Evolutionary conservation across 2,888 invertebrate genomes (phyloP), one percentile per base, ranked within the genome.

Genomic region (Catonia carolina): DNA sequence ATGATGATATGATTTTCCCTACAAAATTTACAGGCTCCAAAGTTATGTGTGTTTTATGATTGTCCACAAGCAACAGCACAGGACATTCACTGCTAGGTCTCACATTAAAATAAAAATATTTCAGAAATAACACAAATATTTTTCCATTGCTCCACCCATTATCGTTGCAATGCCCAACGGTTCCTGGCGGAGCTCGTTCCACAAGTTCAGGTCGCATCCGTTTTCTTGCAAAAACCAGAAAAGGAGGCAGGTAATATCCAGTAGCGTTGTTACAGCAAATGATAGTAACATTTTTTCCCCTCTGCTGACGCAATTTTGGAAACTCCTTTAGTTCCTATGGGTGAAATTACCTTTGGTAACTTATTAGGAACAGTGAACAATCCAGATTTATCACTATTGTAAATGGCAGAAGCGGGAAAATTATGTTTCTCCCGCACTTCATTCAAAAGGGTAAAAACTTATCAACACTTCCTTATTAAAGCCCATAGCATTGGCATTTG

Each of bases 41-140:
- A 14, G 45, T 42, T 17, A 53, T 45, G 14, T 53, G 42, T 3
- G 53, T 31, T n/a, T 31, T 53, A 15, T 53, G 41, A 31, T 53
- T 53, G 33, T 53, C 42, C 2, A 53, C 20, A 15, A 53, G 15
- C 14, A 53, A n/a, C 12, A 42, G 45, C 3, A 42, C 45, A 22
- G 54, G 45, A 17, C 33, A 31, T 2, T 45, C 31, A 20, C 35
- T 18, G 2, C 33, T 12, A 12, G 54, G 45, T 20, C 33, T 42
- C 5, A 45, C 27, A 14, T 54, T 27, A 31, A 20, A 20, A 12
- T 20, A 18, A 12, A 54, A 54, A 15, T 54, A 45, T 20, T 54
- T 45, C 2, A 54, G 31, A 17, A 35, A 54, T 1, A 22, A 31
- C 54, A 54, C 14, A 22, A 54, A 54, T 8, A 42, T 3, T 12